Evolutionary conservation across 2,113 vertebrate species (phyloP), one percentile per base, ranked within the genome.

Genomic region (Onychostruthus taczanowskii): DNA sequence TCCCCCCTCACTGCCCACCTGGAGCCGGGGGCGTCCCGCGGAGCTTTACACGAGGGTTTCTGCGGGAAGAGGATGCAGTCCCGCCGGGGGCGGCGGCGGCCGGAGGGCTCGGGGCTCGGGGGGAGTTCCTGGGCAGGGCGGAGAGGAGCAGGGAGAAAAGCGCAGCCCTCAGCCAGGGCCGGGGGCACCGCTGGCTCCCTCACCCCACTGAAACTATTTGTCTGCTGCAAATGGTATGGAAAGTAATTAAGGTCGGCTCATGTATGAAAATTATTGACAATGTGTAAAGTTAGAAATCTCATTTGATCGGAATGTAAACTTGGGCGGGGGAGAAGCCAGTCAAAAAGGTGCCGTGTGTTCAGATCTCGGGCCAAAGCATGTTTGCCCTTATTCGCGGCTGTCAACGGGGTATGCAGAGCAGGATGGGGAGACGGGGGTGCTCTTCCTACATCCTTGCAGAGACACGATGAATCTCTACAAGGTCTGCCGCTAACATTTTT

Each of bases 271-370:
- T 91, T 93, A 94, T 94, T 94, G 95, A 94, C 95, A 91, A 93
- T 7, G 90, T 94, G 85, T 91, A 93, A 95, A 93, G 87, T 87
- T 56, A 84, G 87, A 93, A 96, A 95, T 87, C 90, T 94, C 94
- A 94, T 95, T 95, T 94, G 95, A 87, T 94, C 62, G 95, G 92
- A 96, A 96, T 94, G 94, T 85, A 91, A 96, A 96, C 95, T 79
- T 56, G 96, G 85, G 87, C 78, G 78, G 53, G 69, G 75, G 85
- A 91, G 75, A 93, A 85, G 67, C 75, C 83, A 61, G 68, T 76
- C 79, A 82, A 52, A 80, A 93, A 90, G 76, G 83, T 86, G 53
- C 90, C 76, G 90, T 23, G 53, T 21, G 84, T 68, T 96, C 90
- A 94, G 94, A 94, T 96, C 90, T 94, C 61, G 81, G 77, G 96